Evolutionary conservation across 1,140 invertebrate genomes (phyloP).

Genomic region (Sitodiplosis mosellana): DNA sequence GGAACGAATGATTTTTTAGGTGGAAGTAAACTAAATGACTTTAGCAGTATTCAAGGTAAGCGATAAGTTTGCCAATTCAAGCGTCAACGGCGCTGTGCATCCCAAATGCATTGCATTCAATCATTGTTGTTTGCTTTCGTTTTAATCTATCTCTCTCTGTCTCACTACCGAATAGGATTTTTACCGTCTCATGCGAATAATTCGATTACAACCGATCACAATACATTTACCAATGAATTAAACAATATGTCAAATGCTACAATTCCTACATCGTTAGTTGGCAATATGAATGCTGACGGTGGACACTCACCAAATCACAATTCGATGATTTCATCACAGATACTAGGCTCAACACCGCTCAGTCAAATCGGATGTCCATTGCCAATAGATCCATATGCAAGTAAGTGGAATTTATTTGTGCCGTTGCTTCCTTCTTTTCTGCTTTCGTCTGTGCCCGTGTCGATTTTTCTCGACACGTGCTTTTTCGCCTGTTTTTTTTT

Average conservation of each 20-base stretch:
- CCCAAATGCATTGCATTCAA: no score
- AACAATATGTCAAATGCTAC: constrained; percentile 12
- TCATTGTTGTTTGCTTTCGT: not conserved
- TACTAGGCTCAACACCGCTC: constrained; percentile 68
- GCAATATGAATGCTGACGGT: no score
- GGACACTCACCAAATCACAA: no score
- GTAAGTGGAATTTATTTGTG: constrained; percentile 1
- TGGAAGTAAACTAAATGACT: not conserved
- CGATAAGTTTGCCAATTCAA: not conserved
- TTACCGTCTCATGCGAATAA: not conserved
- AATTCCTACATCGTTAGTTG: no score
- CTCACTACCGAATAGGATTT: not conserved
- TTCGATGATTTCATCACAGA: constrained; percentile 25
- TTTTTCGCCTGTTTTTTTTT: constrained; percentile 1
- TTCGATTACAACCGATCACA: not conserved
- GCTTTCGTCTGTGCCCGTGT: no score
- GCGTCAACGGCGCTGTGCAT: no score
- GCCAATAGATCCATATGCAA: constrained; percentile 4
- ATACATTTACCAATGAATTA: constrained; percentile 1
- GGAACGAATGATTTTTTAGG: constrained; percentile 4
- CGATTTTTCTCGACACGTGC: not conserved
- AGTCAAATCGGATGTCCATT: constrained; percentile 51
- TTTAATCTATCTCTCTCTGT: no score
- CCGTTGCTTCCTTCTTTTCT: no score
- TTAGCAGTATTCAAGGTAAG: constrained; percentile 3